Base-by-base conservation (phyloP, 92 coral and sea anemone species). In the Pocillopora grandis region DNA sequence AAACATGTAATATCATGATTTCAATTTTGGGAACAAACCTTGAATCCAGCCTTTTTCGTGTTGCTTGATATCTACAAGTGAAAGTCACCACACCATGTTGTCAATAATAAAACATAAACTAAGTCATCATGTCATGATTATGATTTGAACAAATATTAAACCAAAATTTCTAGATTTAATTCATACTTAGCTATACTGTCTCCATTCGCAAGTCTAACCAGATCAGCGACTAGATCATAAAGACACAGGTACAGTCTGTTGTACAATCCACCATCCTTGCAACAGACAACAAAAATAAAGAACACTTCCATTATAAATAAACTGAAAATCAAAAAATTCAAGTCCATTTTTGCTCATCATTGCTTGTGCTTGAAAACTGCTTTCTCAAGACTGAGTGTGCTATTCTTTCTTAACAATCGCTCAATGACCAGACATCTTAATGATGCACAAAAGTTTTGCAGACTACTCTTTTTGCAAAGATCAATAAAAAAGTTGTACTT, bases 251-350 rank as follows among this genome's bases (percentile, higher is more conserved):
- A 95, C 17, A 95, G 86, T 19, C 92, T 91, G 84, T 94, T 92
- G 70, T 95, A 95, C 90, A 95, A 80, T n/a, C 98, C 98, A 42
- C 94, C 97, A 48, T 93, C 97, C 98, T 94, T 48, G 55, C 65
- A 66, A 19, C 37, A 76, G 62, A 76, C 42, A 42, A 15, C 9
- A 73, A 79, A 72, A 12, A 11, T 36, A 76, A 10, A 9, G 4
- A 13, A 20, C 13, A 55, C 2, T 0, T 27, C 31, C 31, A 27
- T 27, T 27, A 27, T 27, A 59, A 15, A 76, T 5, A 0, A 23
- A 59, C 9, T 52, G 58, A 8, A 19, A 52, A 52, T 9, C 0
- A 42, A 2, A 31, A 48, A 48, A 9, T 52, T 42, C 4, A 42
- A 42, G 8, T 42, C 52, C 0, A 42, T 42, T 42, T 42, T 42